A percentile compares a stretch with the other conserved stretches of the same genome.
phyloP scores from a whole-genome alignment of 1,140 invertebrate species.

The Luehdorfia chinensis region DNA sequence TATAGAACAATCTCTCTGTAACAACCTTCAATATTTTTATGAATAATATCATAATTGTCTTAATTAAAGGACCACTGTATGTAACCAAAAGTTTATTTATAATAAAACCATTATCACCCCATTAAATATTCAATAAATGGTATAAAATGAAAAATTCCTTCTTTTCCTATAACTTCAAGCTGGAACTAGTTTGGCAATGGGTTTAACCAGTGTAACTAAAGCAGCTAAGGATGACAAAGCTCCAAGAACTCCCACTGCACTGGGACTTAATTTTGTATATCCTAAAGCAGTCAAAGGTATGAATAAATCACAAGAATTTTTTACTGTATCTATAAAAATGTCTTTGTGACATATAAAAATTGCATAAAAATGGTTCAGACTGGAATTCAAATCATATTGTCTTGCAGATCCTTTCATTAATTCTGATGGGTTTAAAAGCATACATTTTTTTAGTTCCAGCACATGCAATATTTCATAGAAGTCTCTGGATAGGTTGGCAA shows the following conservation, averaged over 20 bases:
- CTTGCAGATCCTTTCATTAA: slow-evolving; percentile 44
- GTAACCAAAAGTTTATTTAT: too few species aligned
- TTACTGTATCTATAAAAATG: slow-evolving; percentile 87
- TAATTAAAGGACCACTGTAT: too few species aligned
- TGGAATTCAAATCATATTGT: slow-evolving; percentile 45
- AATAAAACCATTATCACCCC: too few species aligned
- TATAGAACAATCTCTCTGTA: too few species aligned
- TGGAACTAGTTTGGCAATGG: slow-evolving; percentile 82
- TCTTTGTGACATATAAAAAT: slow-evolving; percentile 79
- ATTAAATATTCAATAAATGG: too few species aligned
- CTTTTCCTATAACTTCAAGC: slow-evolving; percentile 73
- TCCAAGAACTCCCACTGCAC: slow-evolving; percentile 86
- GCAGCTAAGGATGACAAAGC: slow-evolving; percentile 87
- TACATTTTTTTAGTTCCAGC: slow-evolving; percentile 73
- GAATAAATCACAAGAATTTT: slow-evolving; percentile 91
- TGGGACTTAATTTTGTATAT: slow-evolving; percentile 85
- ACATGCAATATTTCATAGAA: slow-evolving; percentile 86
- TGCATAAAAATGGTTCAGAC: slow-evolving; percentile 66
- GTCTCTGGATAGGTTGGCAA: slow-evolving; percentile 87
- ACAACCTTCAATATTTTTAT: too few species aligned
- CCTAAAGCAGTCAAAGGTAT: slow-evolving; percentile 89
- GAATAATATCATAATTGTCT: too few species aligned
- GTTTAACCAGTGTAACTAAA: slow-evolving; percentile 84
- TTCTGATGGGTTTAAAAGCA: slow-evolving; percentile 52
- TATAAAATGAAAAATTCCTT: too few species aligned